Conservation (phyloP, 2,113 vertebrate species). For the Noctilio leporinus region DNA sequence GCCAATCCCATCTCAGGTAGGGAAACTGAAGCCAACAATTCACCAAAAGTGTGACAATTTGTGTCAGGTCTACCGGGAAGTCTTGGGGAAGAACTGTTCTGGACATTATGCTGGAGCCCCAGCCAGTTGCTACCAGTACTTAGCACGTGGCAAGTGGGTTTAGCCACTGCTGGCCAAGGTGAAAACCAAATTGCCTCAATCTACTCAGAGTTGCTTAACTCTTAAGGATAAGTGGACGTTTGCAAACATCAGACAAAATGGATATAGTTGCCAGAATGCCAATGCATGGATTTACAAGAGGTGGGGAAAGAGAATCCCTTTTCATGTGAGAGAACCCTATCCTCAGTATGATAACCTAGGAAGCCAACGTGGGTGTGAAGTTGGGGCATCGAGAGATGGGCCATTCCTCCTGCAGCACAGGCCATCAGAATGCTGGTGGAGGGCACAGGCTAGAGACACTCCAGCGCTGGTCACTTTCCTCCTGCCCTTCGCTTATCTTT, state of each 20-base stretch:
- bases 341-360: not conserved
- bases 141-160: not conserved
- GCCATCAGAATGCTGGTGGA: not conserved
- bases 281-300: not conserved
- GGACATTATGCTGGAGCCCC: not conserved
- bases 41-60: not conserved
- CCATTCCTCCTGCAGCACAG: not conserved
- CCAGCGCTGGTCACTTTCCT: rapidly evolving
- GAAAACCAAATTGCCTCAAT: not conserved
- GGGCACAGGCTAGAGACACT: not conserved
- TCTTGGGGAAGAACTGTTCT: not conserved
- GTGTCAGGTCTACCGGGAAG: not conserved
- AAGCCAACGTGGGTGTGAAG: not conserved
- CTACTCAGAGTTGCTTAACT: not conserved
- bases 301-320: not conserved
- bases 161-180: not conserved
- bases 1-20: not conserved
- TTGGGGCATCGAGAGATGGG: not conserved
- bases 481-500: too few relatives aligned
- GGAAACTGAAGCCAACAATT: not conserved
- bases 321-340: not conserved
- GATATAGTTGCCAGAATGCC: not conserved
- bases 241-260: not conserved
- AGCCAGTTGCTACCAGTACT: not conserved
- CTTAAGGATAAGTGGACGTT: not conserved